A percentile compares a stretch with the other conserved stretches of the same genome.
Evolutionary conservation across 2,113 vertebrate genomes (phyloP).

Genomic region (Tragulus kanchil): DNA sequence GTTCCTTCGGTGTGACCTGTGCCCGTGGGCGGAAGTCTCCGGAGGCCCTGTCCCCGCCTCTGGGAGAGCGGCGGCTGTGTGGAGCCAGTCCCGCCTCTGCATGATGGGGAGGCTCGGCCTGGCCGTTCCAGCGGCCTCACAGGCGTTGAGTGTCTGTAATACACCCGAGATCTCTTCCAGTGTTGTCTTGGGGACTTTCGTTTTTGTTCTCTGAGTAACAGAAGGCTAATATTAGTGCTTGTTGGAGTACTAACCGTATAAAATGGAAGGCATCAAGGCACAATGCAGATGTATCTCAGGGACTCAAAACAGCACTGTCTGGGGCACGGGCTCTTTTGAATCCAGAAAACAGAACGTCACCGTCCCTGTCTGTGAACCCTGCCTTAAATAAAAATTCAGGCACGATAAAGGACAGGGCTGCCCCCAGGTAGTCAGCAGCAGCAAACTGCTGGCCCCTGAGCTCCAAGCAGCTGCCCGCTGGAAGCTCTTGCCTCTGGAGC

Average conservation of each 20-base stretch:
- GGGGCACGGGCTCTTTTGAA: not conserved
- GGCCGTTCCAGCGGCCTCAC: constrained; percentile 66
- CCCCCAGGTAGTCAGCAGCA: not conserved
- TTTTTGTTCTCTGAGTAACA: constrained; percentile 66
- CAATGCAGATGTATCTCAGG: constrained; percentile 85
- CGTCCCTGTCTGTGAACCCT: not conserved
- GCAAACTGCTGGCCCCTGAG: not conserved
- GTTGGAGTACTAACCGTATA: constrained; percentile 87
- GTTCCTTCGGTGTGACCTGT: constrained; percentile 85
- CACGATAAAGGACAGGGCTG: not conserved
- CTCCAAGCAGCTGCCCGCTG: not conserved
- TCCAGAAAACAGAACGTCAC: constrained; percentile 34
- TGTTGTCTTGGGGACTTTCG: constrained; percentile 81
- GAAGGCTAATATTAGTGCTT: constrained; percentile 84
- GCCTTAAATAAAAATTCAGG: constrained; percentile 32
- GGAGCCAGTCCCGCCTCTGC: constrained; percentile 83
- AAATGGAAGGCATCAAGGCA: constrained; percentile 84
- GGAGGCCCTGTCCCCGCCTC: constrained; percentile 81
- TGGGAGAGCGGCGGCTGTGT: constrained; percentile 82
- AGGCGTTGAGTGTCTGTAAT: constrained; percentile 74
- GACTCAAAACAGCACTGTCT: constrained; percentile 42
- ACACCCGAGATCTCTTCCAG: constrained; percentile 81
- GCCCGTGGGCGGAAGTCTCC: constrained; percentile 82
- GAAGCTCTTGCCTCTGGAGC: not conserved
- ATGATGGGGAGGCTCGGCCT: constrained; percentile 79